These are phyloP conservation scores for Gnathonemus longibarbis DNA, from an alignment of 2,113 vertebrate species.

Conservation along the genomic window DNA sequence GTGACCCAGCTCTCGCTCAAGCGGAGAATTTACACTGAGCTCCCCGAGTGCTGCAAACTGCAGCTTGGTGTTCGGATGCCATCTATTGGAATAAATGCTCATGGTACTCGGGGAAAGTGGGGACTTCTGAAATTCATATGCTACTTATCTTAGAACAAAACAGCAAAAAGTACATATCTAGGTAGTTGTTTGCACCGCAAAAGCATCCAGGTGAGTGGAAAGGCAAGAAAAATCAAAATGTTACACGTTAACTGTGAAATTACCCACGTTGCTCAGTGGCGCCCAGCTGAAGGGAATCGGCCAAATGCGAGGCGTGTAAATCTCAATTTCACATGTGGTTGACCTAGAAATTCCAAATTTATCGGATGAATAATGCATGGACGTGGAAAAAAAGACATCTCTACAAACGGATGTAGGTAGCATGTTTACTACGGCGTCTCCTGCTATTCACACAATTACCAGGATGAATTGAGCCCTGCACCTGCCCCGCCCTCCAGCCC, in stretches of 20 bases:
- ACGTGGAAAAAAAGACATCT: background rate
- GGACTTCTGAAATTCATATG: background rate
- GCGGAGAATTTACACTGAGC: constrained; percentile 53
- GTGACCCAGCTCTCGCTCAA: constrained; percentile 30
- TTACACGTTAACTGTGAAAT: constrained; percentile 9
- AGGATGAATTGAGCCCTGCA: background rate
- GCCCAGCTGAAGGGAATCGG: background rate
- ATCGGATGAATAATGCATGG: background rate
- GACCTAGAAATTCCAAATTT: constrained; percentile 5
- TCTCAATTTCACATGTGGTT: constrained; percentile 13
- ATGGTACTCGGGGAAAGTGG: constrained; percentile 29
- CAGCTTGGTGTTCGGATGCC: constrained; percentile 96
- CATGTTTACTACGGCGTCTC: background rate
- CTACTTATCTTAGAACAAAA: background rate
- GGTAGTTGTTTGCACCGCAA: background rate
- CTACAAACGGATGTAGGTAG: background rate
- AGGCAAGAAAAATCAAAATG: background rate
- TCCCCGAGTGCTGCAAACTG: constrained; percentile 41
- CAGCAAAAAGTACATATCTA: background rate
- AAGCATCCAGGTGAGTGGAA: background rate
- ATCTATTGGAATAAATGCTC: constrained; percentile 91
- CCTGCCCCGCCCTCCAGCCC: background rate
- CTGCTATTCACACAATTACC: background rate
- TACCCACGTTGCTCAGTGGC: background rate
- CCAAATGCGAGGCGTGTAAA: background rate